Evolutionary conservation across 2,888 invertebrate genomes (phyloP), one percentile per base, ranked within the genome.

Genomic region (Tetragnatha montana): DNA sequence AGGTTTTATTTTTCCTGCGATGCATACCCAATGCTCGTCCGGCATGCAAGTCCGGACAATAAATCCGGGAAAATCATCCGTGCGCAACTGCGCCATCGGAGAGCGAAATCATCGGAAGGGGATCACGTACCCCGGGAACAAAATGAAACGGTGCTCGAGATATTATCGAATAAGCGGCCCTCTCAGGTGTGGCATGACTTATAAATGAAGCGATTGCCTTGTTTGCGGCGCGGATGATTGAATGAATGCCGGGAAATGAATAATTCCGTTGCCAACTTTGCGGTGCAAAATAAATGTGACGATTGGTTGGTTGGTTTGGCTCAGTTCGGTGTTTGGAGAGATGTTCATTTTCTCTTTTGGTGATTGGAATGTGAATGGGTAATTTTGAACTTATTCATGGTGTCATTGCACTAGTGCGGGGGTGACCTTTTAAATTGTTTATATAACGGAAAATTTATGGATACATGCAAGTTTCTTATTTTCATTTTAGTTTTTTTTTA

Each of bases 11-110:
- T 35, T 49, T 51, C 76, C 17, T 51, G 49, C 7, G 50, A 49
- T 49, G 76, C 10, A 50, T 76, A 76, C 49, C 19, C 76, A 76
- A 76, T 50, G 19, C 60, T 76, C 50, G 49, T 19, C 6, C 8
- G n/a, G 76, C 76, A 50, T 76, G 76, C 76, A 17, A 35, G 19
- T 76, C 50, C 50, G 76, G 50, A 50, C 76, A 76, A 76, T 76
- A 76, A 76, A 76, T 76, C 76, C 50, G 19, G 50, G 50, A 19
- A 35, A 35, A 12, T n/a, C 76, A 49, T 50, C 60, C 60, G 60
- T 60, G 60, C 60, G 60, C 60, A 6, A 60, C 60, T 60, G 4
- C 60, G 10, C 60, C 60, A 17, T 17, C 12, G 60, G 12, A 12
- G 8, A 6, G 60, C 14, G 12, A 17, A 4, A 17, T 17, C 12